These are phyloP conservation scores for Nothobranchius kuhntae DNA, from an alignment of 2,113 vertebrate species.

Conservation along the genomic window DNA sequence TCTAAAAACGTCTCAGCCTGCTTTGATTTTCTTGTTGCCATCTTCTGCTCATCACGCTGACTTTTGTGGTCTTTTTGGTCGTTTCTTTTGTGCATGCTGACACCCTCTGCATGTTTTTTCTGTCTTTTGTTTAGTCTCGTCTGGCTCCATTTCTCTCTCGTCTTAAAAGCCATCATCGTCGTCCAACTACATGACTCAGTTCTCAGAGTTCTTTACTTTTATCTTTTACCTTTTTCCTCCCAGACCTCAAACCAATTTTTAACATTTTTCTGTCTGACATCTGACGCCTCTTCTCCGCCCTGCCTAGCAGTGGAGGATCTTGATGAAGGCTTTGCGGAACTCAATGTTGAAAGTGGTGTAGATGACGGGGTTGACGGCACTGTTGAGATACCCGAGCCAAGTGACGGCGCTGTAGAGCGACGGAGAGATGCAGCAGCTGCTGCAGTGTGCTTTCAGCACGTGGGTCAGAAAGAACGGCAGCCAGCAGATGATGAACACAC, in stretches of 20 bases:
- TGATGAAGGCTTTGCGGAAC: slow-evolving; percentile 81
- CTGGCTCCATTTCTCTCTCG: neutral
- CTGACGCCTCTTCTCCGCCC: neutral
- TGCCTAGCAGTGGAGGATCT: slow-evolving; percentile 78
- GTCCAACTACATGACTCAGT: neutral
- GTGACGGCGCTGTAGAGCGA: slow-evolving; percentile 80
- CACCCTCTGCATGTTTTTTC: neutral
- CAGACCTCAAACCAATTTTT: slow-evolving; percentile 7
- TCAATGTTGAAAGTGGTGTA: slow-evolving; percentile 84
- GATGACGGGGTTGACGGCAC: slow-evolving; percentile 82
- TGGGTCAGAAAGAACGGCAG: slow-evolving; percentile 82
- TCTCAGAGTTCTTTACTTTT: neutral
- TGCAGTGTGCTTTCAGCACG: slow-evolving; percentile 79
- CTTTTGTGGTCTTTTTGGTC: neutral
- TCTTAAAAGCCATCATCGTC: neutral
- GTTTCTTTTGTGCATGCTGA: slow-evolving; percentile 6
- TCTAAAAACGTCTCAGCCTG: slow-evolving; percentile 16
- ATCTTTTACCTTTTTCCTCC: neutral
- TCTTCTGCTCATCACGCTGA: slow-evolving; percentile 1
- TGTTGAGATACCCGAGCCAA: slow-evolving; percentile 82
- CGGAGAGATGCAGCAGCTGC: slow-evolving; percentile 77
- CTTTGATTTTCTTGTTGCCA: slow-evolving; percentile 7
- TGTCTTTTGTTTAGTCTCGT: slow-evolving; percentile 1
- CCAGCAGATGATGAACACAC: slow-evolving; percentile 84
- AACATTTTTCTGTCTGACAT: neutral